These are phyloP conservation scores for Numenius phaeopus DNA, from an alignment of 2,797 vertebrate genomes.

Conservation along the genomic window DNA sequence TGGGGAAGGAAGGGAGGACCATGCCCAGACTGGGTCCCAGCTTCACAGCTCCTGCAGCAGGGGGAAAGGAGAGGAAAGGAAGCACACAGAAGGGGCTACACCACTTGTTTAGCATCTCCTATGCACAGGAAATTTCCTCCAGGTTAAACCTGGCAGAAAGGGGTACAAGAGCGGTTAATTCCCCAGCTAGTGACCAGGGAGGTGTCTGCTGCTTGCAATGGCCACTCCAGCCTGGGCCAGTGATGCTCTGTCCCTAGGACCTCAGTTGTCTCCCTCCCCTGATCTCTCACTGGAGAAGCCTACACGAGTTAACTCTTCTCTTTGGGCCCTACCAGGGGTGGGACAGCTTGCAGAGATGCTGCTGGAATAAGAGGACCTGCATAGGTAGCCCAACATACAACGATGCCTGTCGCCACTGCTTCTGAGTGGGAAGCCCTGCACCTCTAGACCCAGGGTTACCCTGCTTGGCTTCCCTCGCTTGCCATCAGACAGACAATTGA, in stretches of 20 bases:
- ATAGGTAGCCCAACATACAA: not conserved
- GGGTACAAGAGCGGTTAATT: not conserved
- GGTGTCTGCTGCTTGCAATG: not conserved
- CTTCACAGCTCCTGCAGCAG: not conserved
- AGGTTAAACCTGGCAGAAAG: not conserved
- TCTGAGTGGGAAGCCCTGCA: not conserved
- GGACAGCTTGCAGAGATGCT: not conserved
- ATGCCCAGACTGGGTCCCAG: not conserved
- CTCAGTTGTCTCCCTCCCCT: not conserved
- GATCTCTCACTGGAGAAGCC: not conserved
- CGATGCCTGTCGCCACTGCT: fast-evolving
- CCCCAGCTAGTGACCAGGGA: not conserved
- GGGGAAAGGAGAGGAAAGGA: not conserved
- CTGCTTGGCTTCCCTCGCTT: not conserved
- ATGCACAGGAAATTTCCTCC: fast-evolving
- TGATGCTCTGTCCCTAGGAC: not conserved
- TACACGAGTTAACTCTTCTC: not conserved
- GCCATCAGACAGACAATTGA: not conserved
- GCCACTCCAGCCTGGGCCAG: not conserved
- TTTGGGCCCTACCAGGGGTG: fast-evolving
- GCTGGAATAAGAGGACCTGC: not conserved
- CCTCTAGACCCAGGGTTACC: not conserved
- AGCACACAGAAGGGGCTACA: not conserved
- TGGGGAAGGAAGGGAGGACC: not conserved
- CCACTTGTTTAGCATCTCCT: not conserved